A percentile compares a stretch with the other conserved stretches of the same genome.
These are phyloP conservation scores for Corythornis madagascariensis DNA, from an alignment of 2,113 vertebrate genomes.

Conservation along the genomic window DNA sequence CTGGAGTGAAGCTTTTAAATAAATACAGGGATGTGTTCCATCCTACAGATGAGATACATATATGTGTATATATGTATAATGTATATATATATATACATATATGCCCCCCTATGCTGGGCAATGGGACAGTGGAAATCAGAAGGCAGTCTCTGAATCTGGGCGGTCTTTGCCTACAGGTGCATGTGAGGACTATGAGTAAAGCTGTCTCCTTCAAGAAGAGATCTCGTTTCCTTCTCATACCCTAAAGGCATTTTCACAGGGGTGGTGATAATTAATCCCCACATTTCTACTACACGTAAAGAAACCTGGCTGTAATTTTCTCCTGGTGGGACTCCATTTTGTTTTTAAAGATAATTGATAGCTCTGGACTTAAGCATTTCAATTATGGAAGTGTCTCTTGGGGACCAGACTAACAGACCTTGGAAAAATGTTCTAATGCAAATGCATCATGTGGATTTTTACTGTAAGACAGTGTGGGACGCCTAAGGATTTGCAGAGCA, in stretches of 20 bases:
- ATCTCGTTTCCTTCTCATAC: conserved; percentile 30
- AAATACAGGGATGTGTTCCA: not conserved
- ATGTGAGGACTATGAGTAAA: not conserved
- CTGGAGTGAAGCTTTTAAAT: not conserved
- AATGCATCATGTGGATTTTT: conserved; percentile 56
- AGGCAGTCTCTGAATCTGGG: not conserved
- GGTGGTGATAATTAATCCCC: conserved; percentile 65
- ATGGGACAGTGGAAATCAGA: not conserved
- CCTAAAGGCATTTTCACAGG: conserved; percentile 53
- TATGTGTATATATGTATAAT: no score
- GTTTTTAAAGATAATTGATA: conserved; percentile 75
- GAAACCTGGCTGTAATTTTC: conserved; percentile 61
- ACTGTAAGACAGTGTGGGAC: not conserved
- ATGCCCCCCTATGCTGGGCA: not conserved
- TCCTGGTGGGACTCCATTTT: conserved; percentile 69
- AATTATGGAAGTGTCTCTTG: conserved; percentile 62
- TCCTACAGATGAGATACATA: not conserved
- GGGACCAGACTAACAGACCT: conserved; percentile 63
- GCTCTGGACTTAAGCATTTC: conserved; percentile 68
- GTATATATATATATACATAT: no score
- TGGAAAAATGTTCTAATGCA: conserved; percentile 61
- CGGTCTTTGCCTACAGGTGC: not conserved
- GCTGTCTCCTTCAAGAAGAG: conserved; percentile 38
- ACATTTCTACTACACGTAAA: conserved; percentile 51
- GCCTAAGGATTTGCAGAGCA: conserved; percentile 29